These are phyloP conservation scores for Eilema caniola DNA, from an alignment of 2,888 invertebrate species.

Conservation along the genomic window DNA sequence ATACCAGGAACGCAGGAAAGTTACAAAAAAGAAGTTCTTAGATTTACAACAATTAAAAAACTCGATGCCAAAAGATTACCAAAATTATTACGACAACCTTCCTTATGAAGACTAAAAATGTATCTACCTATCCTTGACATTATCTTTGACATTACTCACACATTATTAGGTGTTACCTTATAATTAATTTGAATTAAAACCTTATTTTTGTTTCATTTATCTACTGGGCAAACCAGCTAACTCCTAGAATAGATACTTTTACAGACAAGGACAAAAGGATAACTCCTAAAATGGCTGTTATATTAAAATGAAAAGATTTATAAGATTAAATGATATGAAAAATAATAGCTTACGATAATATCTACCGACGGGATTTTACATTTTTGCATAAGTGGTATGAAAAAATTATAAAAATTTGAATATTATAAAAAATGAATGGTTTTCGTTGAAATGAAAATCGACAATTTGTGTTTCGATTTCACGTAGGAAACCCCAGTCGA, in stretches of 20 bases:
- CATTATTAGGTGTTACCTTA: not conserved
- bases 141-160: not conserved
- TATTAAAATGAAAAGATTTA: constrained; percentile 6
- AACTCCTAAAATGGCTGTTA: constrained; percentile 3
- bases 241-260: not conserved
- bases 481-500: too few relatives aligned
- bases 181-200: not conserved
- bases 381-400: constrained; percentile 16
- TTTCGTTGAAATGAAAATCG: too few relatives aligned
- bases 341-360: constrained; percentile 10
- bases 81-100: constrained; percentile 16
- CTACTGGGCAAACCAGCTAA: constrained; percentile 1
- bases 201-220: not conserved
- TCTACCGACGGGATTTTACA: constrained; percentile 22
- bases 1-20: constrained; percentile 3
- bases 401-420: constrained; percentile 20
- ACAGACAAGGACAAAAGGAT: not conserved
- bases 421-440: too few relatives aligned
- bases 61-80: constrained; percentile 22
- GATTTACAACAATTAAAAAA: constrained; percentile 21
- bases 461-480: too few relatives aligned
- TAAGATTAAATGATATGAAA: constrained; percentile 14
- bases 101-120: constrained; percentile 1
- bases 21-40: constrained; percentile 12
- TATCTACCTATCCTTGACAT: not conserved